phyloP scores from a whole-genome alignment of 2,113 vertebrate species.

The Gasterosteus aculeatus region DNA sequence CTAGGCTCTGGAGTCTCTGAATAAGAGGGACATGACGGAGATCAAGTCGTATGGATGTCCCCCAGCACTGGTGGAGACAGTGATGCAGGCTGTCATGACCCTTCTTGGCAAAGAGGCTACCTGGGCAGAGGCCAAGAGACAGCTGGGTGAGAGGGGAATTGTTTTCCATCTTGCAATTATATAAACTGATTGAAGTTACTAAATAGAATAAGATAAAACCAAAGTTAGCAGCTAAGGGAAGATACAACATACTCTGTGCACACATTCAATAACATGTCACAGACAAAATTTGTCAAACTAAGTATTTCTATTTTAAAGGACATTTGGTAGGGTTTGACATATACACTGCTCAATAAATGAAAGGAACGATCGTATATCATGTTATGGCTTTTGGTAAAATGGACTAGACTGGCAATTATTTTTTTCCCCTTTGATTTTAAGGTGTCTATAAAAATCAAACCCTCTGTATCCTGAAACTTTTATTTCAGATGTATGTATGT shows the following conservation, averaged over 20 bases:
- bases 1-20: conserved; percentile 90
- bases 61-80: conserved; percentile 87
- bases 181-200: background rate
- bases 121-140: conserved; percentile 90
- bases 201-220: background rate
- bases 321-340: background rate
- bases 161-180: background rate
- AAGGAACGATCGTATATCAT: no score
- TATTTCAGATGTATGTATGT: no score
- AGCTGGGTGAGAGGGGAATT: conserved; percentile 83
- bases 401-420: no score
- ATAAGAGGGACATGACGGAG: conserved; percentile 92
- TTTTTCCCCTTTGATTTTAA: no score
- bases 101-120: conserved; percentile 87
- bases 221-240: background rate
- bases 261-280: background rate
- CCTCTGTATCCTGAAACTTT: no score
- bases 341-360: no score
- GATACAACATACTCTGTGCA: background rate
- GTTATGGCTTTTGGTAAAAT: no score
- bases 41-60: conserved; percentile 91
- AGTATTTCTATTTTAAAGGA: background rate
- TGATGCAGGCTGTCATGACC: conserved; percentile 93
- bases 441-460: no score
- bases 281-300: background rate